These are phyloP conservation scores for Osmerus eperlanus DNA, from an alignment of 2,113 vertebrate genomes.

Conservation along the genomic window DNA sequence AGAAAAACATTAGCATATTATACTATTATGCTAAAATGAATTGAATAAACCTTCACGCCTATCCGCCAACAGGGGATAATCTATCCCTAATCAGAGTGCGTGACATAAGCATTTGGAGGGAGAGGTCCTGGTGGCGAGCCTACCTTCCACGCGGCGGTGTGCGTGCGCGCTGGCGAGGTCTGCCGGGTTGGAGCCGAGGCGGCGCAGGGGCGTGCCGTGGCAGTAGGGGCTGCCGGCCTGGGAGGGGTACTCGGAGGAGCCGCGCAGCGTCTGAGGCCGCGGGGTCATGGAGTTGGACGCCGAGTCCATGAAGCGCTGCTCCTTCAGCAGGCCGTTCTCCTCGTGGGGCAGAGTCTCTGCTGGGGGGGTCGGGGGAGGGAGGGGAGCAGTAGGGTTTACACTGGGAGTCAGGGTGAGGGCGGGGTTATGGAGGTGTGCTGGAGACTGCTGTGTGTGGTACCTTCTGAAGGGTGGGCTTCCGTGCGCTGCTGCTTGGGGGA, in stretches of 20 bases:
- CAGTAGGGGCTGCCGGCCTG: conserved; percentile 69
- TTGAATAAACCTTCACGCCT: too few species aligned
- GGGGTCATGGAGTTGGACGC: conserved; percentile 79
- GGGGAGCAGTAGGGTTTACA: background rate
- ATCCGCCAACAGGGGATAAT: too few species aligned
- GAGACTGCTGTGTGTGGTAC: conserved; percentile 62
- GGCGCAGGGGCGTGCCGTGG: conserved; percentile 59
- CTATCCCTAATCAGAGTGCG: too few species aligned
- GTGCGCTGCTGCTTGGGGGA: conserved; percentile 83
- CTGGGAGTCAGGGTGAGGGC: background rate
- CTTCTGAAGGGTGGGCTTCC: conserved; percentile 82
- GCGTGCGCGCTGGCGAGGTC: conserved; percentile 70
- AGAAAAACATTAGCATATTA: background rate
- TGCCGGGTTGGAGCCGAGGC: conserved; percentile 68
- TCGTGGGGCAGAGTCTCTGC: conserved; percentile 81
- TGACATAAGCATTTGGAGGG: background rate
- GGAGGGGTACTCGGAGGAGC: conserved; percentile 66
- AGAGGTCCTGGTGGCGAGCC: conserved; percentile 9
- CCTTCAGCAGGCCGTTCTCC: conserved; percentile 77
- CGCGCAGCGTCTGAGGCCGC: conserved; percentile 64
- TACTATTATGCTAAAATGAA: too few species aligned
- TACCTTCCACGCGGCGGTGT: conserved; percentile 86
- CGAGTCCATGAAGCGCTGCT: conserved; percentile 80
- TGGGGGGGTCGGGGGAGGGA: conserved; percentile 35
- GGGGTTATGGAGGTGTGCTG: background rate